These are phyloP conservation scores for Luperina nickerlii DNA, from an alignment of 2,888 invertebrate species.

Conservation along the genomic window DNA sequence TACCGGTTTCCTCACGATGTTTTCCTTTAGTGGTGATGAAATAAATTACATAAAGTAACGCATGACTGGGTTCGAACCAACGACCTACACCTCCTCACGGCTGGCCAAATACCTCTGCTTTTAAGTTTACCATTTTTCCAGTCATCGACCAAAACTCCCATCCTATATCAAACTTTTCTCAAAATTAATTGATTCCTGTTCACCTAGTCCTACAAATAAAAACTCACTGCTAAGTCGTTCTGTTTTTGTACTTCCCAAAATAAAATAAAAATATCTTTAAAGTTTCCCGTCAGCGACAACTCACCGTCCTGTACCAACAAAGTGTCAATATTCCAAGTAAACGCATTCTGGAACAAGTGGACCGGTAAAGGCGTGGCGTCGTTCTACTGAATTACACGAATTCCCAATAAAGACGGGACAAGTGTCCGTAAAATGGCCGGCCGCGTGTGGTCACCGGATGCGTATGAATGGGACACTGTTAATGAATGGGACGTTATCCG, in stretches of 20 bases:
- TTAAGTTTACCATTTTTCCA: background rate
- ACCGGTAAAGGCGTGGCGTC: conserved; percentile 71
- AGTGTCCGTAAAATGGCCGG: conserved; percentile 77
- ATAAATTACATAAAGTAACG: too few species aligned
- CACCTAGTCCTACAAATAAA: background rate
- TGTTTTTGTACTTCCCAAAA: background rate
- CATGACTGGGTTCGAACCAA: too few species aligned
- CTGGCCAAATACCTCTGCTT: background rate
- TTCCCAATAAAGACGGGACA: conserved; percentile 77
- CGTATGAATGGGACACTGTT: conserved; percentile 67
- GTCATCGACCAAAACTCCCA: background rate
- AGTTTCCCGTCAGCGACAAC: background rate
- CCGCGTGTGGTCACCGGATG: conserved; percentile 86
- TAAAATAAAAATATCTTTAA: background rate
- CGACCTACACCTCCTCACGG: background rate
- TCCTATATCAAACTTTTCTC: background rate
- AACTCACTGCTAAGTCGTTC: background rate
- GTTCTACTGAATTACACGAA: conserved; percentile 82
- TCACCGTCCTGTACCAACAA: conserved; percentile 48
- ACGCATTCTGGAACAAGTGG: conserved; percentile 71
- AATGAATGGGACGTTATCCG: conserved; percentile 69
- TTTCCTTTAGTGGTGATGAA: too few species aligned
- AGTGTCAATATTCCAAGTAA: conserved; percentile 82
- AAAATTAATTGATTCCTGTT: background rate
- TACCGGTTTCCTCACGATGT: too few species aligned